Evolutionary conservation across 2,797 vertebrate species (phyloP), one percentile per base, ranked within the genome.

Genomic region (Uromys caudimaculatus): DNA sequence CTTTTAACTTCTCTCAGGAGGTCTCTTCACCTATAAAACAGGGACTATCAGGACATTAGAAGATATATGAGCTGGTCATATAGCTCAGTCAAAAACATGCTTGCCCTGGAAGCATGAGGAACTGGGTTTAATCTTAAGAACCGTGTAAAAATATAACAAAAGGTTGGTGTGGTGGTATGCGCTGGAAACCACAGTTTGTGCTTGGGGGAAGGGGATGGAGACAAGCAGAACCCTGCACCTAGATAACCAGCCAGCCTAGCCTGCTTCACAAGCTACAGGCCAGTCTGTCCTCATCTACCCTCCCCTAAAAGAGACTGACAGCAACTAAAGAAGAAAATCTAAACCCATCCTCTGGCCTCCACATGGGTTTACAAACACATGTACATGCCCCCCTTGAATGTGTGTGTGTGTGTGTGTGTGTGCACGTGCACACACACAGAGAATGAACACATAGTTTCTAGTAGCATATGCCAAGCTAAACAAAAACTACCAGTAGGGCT

Each of bases 401-500:
- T 41, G n/a, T 21, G 17, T 64, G 29, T 29, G 12, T 64, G 62
- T 32, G 5, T 67, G 64, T 67, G 32, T 67, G 62, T 14, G 21
- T 27, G 41, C 8, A 24, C 1, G 12, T 3, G 9, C 32, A 9
- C 64, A 19, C 83, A 50, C 29, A 85, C 11, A 50, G 29, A 13
- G 29, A 50, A 50, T 64, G 4, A 11, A 88, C 24, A 73, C 17
- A 14, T 50, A 83, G 84, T 44, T 86, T 67, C 69, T 47, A 91
- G 78, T 62, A 94, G 78, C 62, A 73, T 6, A n/a, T 81, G 89
- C 89, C 75, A 89, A 83, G 23, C 17, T 27, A 38, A 29, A 44
- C 54, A 83, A 94, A 75, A 90, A 79, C 60, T 90, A 47, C 76
- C 77, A 91, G 88, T 83, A 93, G 64, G n/a, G 17, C 44, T 56